Evolutionary conservation across 1,140 invertebrate species (phyloP), one percentile per base, ranked within the genome.

Genomic region (Drosophila sp.): DNA sequence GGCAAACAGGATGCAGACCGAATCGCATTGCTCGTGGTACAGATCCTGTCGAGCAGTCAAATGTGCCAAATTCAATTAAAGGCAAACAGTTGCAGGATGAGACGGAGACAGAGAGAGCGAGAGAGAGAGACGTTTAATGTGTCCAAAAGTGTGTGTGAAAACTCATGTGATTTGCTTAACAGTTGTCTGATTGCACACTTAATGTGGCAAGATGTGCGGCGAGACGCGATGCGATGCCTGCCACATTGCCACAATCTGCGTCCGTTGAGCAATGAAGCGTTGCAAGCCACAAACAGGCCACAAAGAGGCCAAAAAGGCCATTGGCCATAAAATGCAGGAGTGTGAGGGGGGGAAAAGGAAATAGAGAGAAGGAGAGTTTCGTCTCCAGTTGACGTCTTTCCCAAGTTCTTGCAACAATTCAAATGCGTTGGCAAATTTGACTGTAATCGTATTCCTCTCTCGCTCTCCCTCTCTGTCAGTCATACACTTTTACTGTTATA

Each of bases 21-120:
- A 97, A 72, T 97, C 97, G 92, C 98, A 99, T 91, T 98, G 96
- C 90, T 99, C 97, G 91, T 98, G 97, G 92, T 99, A 99, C 34
- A 99, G 93, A 91, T 99, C 97, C 97, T 97, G 92, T 25, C 18
- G 48, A 64, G 50, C 48, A 46, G 58, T 48, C 54, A 53, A 43
- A 64, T 53, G 36, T 53, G 46, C 7, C 6, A 53, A 64, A 64
- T 64, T 53, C 61, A 51, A 64, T 64, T 64, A 64, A 54, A 32
- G 40, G 40, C 46, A 38, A 53, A 16, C 1, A 9, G 7, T n/a
- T n/a, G n/a, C n/a, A n/a, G n/a, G n/a, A n/a, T n/a, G n/a, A n/a
- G 9, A 40, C 1, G 21, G 2, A 29, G 0, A 11, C 4, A 36
- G 11, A 4, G 32, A 9, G 8, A 11, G 11, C 7, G 7, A 32